Base-by-base conservation (phyloP, 2,113 vertebrate species). In the Cepphus grylle region DNA sequence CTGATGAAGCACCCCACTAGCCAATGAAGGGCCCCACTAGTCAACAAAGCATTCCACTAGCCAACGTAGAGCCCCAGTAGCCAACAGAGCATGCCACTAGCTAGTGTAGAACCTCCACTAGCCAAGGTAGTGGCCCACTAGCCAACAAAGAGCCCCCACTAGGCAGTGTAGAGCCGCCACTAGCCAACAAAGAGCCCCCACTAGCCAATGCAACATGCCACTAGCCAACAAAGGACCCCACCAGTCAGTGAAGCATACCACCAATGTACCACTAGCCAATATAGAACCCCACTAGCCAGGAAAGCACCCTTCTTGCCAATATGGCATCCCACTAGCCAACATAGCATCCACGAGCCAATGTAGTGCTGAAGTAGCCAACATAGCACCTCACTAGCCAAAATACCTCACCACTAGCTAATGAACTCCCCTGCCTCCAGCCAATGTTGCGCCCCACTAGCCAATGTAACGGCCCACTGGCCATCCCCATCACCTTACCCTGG, bases 381-480 rank as follows among this genome's bases (percentile, higher is more conserved):
- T 8, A 27, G 36, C 23, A 16, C 59, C 61, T 17, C 61, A 38
- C 36, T 74, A 34, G 47, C 29, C 88, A 34, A 1, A 3, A 8
- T 0, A 30, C 42, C 11, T 6, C 25, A 20, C 22, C 16, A 22
- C 27, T 22, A 61, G 53, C 38, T 40, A 66, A 4, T 0, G 0
- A 62, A 12, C 36, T 40, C 61, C 61, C 61, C 36, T 40, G 62
- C 38, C 38, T 30, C 38, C 62, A 55, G 43, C 43, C 47, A 72
- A 2, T 0, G 0, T 0, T 5, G n/a, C 8, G 10, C 22, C 38
- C 20, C 26, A 10, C 6, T 29, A 56, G 45, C 29, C 58, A 50
- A 9, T 34, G 9, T 4, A 79, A 32, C 16, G 5, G 1, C 25
- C 23, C 40, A 25, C 45, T 30, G 30, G 71, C 47, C 71, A 49